Conservation (phyloP, 2,888 invertebrate species). For the Athrips mouffetella region DNA sequence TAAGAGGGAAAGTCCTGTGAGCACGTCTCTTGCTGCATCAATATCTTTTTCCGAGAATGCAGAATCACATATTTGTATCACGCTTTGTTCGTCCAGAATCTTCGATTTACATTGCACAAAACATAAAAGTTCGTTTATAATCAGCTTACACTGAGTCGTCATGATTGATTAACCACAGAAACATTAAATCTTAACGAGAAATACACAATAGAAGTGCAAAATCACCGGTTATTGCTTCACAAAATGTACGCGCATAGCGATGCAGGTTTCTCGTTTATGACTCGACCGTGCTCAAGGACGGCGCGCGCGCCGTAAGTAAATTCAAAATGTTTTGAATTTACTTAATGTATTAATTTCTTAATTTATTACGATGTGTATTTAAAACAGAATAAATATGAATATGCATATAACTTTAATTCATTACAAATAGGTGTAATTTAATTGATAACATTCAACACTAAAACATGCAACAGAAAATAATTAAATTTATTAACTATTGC, state of each 20-base stretch:
- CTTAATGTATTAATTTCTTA: too few relatives aligned
- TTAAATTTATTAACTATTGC: too few relatives aligned
- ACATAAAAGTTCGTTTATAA: background rate
- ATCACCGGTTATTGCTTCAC: background rate
- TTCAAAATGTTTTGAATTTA: too few relatives aligned
- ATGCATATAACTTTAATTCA: too few relatives aligned
- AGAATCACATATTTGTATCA: background rate
- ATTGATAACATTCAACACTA: too few relatives aligned
- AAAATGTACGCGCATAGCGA: background rate
- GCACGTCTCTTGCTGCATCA: background rate
- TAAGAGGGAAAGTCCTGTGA: background rate
- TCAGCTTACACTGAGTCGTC: background rate
- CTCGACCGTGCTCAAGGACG: background rate
- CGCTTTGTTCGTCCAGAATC: background rate
- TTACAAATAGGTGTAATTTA: too few relatives aligned
- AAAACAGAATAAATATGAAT: too few relatives aligned
- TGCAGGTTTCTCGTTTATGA: background rate
- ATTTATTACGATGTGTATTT: too few relatives aligned
- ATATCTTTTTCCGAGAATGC: background rate
- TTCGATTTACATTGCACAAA: background rate
- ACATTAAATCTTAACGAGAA: background rate
- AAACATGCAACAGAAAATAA: too few relatives aligned
- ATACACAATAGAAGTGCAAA: too few relatives aligned
- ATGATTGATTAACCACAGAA: background rate
- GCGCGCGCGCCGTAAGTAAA: too few relatives aligned